Percentiles rank a stretch among this genome's conserved stretches.
Evolutionary conservation across 2,888 invertebrate species (phyloP).

Genomic region (Byasa hedistus): DNA sequence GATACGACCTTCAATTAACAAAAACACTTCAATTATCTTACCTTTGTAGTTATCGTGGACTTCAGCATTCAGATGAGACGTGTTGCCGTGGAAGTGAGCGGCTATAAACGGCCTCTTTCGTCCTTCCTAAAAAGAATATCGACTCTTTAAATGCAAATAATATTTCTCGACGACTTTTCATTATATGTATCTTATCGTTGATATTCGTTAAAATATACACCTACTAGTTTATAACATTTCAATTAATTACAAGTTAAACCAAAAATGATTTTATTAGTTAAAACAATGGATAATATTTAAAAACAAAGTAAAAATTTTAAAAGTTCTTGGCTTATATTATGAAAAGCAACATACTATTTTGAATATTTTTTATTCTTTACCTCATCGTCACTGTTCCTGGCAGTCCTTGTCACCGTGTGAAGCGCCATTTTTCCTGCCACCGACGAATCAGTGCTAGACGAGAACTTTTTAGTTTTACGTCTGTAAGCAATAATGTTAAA

Average conservation of each 20-base stretch:
- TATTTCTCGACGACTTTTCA: too few relatives aligned
- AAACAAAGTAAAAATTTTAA: too few relatives aligned
- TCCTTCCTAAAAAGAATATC: constrained; percentile 43
- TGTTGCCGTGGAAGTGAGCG: constrained; percentile 83
- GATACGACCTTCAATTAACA: too few relatives aligned
- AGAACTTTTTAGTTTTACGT: constrained; percentile 64
- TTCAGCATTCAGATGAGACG: constrained; percentile 77
- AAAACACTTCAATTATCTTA: constrained; percentile 38
- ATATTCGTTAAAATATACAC: too few relatives aligned
- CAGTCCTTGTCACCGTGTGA: constrained; percentile 61
- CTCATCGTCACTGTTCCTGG: constrained; percentile 63
- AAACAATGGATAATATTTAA: too few relatives aligned
- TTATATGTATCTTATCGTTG: too few relatives aligned
- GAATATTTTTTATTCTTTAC: constrained; percentile 39
- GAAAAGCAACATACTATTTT: too few relatives aligned
- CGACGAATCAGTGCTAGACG: constrained; percentile 40
- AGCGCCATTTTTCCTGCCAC: constrained; percentile 43
- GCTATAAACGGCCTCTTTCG: constrained; percentile 67
- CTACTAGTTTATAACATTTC: too few relatives aligned
- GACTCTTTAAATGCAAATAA: not conserved
- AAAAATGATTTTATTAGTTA: too few relatives aligned
- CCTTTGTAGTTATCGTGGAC: constrained; percentile 81
- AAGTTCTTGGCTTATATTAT: too few relatives aligned
- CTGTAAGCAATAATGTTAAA: constrained; percentile 39
- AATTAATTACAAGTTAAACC: too few relatives aligned